Base-by-base conservation (phyloP, 2,797 vertebrate genomes). In the Darevskia nairensis region DNA sequence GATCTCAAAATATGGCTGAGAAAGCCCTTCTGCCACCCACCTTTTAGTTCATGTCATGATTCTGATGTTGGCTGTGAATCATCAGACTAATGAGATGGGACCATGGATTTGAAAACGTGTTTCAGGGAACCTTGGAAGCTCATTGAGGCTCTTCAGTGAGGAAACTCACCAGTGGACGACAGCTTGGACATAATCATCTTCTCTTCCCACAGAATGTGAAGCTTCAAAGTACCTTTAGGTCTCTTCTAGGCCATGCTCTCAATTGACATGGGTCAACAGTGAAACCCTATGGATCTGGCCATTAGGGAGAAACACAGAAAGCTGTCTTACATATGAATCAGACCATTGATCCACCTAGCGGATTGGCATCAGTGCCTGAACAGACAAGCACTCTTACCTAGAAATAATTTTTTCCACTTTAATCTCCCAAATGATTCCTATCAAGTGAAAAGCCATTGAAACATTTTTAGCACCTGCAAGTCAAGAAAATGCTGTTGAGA, bases 371-470 rank as follows among this genome's bases (percentile, higher is more conserved):
- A 1, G 0, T 41, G 7, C 85, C 78, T 75, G 21, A 15, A 27
- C 50, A 50, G 74, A 8, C 11, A 78, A 1, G 3, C 0, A 0
- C 29, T 23, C 41, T 23, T 68, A 15, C 19, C 79, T 64, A 77
- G 19, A 1, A 61, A 13, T 25, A 17, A 4, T 4, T 19, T 1
- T 88, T 85, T 89, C 23, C 35, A 23, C 68, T 32, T 39, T 6
- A 39, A 61, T 50, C 79, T 17, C 32, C 2, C 50, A 21, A 83
- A 15, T 8, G 4, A 8, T 1, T 8, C 41, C 2, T 41, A 35
- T 64, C 59, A 6, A 41, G 80, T 59, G 72, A 86, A 82, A 76
- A 77, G 25, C 32, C 72, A 23, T 9, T 83, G 64, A 29, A 71
- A 27, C 19, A 19, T 50, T 83, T 84, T 32, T 50, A 6, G 0